Conservation (phyloP, 2,888 invertebrate genomes). For the Vanessa cardui region DNA sequence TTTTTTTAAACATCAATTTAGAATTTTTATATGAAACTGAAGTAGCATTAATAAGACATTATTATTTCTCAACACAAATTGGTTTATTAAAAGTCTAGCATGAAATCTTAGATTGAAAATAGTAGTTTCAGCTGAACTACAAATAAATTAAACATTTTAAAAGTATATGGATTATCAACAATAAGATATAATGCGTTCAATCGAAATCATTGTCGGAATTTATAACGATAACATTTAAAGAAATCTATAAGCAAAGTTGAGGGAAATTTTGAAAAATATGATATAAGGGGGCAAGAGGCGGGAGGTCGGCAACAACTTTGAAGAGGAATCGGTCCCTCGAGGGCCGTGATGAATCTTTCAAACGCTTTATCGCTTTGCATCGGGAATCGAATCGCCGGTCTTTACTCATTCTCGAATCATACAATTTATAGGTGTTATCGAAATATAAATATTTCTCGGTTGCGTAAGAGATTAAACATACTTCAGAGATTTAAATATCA, state of each 20-base stretch:
- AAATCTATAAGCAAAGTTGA: slow-evolving; percentile 60
- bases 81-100: too few relatives aligned
- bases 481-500: not conserved
- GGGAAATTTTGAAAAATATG: slow-evolving; percentile 77
- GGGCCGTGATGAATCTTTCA: slow-evolving; percentile 79
- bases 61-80: too few relatives aligned
- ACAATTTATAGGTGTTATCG: slow-evolving; percentile 38
- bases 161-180: not conserved
- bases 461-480: slow-evolving; percentile 23
- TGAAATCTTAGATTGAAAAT: too few relatives aligned
- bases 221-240: slow-evolving; percentile 47
- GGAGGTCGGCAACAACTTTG: slow-evolving; percentile 70
- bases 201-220: slow-evolving; percentile 65
- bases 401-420: slow-evolving; percentile 46
- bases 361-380: slow-evolving; percentile 77
- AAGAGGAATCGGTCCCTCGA: slow-evolving; percentile 74
- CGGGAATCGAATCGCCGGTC: slow-evolving; percentile 69
- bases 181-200: slow-evolving; percentile 38
- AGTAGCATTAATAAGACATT: too few relatives aligned
- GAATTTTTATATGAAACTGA: too few relatives aligned
- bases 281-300: slow-evolving; percentile 67
- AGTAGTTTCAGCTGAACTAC: too few relatives aligned
- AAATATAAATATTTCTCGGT: slow-evolving; percentile 27
- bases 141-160: too few relatives aligned
- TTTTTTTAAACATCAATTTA: too few relatives aligned